A percentile compares a stretch with the other conserved stretches of the same genome.
Conservation (phyloP, 2,113 vertebrate genomes). For the Saccopteryx leptura region DNA sequence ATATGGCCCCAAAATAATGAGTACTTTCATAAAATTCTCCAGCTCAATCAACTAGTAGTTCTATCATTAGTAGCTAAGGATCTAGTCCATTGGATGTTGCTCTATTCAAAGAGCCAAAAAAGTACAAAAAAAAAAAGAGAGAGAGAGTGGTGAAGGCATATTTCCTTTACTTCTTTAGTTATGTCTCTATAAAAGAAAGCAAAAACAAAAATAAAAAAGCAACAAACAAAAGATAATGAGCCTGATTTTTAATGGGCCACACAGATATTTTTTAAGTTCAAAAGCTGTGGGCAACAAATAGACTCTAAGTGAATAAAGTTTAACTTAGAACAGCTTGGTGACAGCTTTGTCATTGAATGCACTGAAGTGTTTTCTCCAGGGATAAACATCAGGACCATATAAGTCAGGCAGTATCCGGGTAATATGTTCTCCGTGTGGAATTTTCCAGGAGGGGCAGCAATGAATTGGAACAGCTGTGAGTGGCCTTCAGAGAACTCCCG, state of each 20-base stretch:
- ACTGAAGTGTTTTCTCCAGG: neutral
- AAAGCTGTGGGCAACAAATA: neutral
- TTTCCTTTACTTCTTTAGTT: neutral
- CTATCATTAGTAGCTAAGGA: neutral
- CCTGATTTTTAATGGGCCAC: neutral
- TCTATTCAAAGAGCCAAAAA: neutral
- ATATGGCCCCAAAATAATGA: neutral
- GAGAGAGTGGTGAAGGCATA: neutral
- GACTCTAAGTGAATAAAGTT: neutral
- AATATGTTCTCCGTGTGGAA: constrained; percentile 61
- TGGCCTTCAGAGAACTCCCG: constrained; percentile 4
- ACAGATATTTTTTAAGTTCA: neutral
- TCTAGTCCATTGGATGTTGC: neutral
- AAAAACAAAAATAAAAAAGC: neutral
- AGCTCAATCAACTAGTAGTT: neutral
- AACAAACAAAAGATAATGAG: neutral
- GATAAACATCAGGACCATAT: neutral
- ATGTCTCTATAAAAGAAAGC: neutral
- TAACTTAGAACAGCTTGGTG: constrained; percentile 40
- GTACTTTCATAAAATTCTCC: neutral
- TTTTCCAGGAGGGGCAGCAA: constrained; percentile 69
- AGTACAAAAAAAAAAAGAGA: neutral
- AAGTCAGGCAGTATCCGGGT: constrained; percentile 24
- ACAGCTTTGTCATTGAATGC: constrained; percentile 4
- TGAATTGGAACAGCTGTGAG: constrained; percentile 61